These are phyloP conservation scores for Orius insidiosus DNA, from an alignment of 1,140 invertebrate species.

Conservation along the genomic window DNA sequence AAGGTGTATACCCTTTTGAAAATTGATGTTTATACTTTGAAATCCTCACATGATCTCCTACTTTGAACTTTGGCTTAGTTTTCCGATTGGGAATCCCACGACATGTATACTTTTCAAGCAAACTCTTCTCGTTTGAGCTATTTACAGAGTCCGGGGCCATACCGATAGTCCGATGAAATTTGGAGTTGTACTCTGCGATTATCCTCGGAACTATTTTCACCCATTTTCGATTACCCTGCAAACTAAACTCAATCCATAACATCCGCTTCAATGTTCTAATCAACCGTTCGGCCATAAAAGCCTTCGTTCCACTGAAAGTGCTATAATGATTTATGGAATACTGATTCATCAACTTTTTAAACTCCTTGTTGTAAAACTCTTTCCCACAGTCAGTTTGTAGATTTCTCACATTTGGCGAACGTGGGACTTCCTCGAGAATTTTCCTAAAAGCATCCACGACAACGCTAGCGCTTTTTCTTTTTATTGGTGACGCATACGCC, in stretches of 20 bases:
- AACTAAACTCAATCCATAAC: not conserved
- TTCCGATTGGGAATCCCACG: not conserved
- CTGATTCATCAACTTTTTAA: not conserved
- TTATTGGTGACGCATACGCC: too few species aligned
- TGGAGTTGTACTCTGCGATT: not conserved
- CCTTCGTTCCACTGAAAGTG: not conserved
- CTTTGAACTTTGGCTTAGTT: not conserved
- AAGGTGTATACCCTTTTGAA: too few species aligned
- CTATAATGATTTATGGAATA: slow-evolving; percentile 1
- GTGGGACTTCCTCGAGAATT: not conserved
- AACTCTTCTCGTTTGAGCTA: not conserved
- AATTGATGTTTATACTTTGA: too few species aligned
- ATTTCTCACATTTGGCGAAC: too few species aligned
- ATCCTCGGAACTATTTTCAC: not conserved
- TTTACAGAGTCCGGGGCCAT: not conserved
- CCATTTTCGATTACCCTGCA: not conserved
- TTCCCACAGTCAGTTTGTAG: too few species aligned
- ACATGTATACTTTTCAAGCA: not conserved
- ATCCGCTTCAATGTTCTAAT: not conserved
- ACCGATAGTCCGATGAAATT: slow-evolving; percentile 5
- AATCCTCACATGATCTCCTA: slow-evolving; percentile 14
- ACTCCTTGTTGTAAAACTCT: not conserved
- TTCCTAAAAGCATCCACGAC: slow-evolving; percentile 13
- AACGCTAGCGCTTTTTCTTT: slow-evolving; percentile 24
- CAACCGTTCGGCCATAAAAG: not conserved